Percentiles rank a stretch among this genome's conserved stretches.
phyloP scores from a whole-genome alignment of 1,140 invertebrate genomes.

The Plectrocnemia conspersa region DNA sequence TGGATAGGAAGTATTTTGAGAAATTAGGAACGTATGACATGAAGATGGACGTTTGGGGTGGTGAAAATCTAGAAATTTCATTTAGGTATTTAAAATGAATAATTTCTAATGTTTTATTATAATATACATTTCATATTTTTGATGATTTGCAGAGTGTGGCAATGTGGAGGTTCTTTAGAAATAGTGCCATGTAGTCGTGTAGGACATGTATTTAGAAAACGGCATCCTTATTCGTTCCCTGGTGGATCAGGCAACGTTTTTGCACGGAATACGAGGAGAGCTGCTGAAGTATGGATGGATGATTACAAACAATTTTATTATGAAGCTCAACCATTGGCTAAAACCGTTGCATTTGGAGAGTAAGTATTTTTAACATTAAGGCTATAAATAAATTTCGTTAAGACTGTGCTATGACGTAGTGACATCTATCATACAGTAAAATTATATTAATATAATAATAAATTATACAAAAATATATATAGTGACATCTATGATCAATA shows the following conservation, averaged over 20 bases:
- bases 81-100: slow-evolving; percentile 42
- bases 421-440: background rate
- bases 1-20: slow-evolving; percentile 87
- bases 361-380: no score
- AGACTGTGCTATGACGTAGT: background rate
- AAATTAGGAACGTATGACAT: slow-evolving; percentile 95
- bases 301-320: slow-evolving; percentile 92
- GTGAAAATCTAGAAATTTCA: slow-evolving; percentile 57
- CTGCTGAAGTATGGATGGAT: slow-evolving; percentile 96
- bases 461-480: background rate
- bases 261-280: slow-evolving; percentile 78
- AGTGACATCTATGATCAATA: background rate
- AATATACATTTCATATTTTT: slow-evolving; percentile 30
- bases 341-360: slow-evolving; percentile 85
- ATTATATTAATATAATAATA: background rate
- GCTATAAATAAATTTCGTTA: no score
- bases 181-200: slow-evolving; percentile 89
- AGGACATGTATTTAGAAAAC: slow-evolving; percentile 89
- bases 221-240: slow-evolving; percentile 93
- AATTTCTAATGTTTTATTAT: background rate
- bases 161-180: slow-evolving; percentile 90
- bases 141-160: slow-evolving; percentile 80
- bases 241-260: slow-evolving; percentile 89
- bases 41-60: slow-evolving; percentile 93
- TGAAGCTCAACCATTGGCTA: slow-evolving; percentile 77